Evolutionary conservation across 2,113 vertebrate species (phyloP).

Genomic region (Bostrychus sinensis): DNA sequence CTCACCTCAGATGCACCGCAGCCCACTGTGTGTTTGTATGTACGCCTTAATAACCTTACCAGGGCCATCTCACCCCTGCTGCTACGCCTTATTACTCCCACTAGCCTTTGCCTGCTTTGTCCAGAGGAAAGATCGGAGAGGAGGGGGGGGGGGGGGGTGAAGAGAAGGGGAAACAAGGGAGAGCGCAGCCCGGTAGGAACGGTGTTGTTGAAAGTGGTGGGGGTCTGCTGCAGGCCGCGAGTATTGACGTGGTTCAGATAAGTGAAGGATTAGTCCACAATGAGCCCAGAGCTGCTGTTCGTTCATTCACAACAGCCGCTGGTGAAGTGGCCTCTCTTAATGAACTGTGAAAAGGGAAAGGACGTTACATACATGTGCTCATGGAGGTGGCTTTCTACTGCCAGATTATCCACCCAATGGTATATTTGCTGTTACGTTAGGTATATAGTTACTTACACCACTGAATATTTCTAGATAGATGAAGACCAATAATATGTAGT

Average conservation of each 20-base stretch:
- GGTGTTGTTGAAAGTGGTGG: conserved; percentile 34
- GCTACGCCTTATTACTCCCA: conserved; percentile 66
- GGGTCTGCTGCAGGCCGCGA: conserved; percentile 9
- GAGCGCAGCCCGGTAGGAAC: conserved; percentile 9
- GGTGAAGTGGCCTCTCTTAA: conserved; percentile 62
- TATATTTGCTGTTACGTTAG: not conserved
- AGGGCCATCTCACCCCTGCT: conserved; percentile 58
- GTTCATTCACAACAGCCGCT: conserved; percentile 39
- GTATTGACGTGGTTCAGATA: conserved; percentile 58
- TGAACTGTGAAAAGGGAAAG: conserved; percentile 56
- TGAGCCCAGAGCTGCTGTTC: conserved; percentile 52
- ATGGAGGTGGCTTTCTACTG: conserved; percentile 1
- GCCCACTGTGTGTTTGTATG: conserved; percentile 65
- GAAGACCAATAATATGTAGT: not conserved
- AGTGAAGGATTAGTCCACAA: conserved; percentile 63
- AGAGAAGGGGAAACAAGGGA: conserved; percentile 3
- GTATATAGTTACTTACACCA: not conserved
- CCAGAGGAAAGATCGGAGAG: conserved; percentile 51
- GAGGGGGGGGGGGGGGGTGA: conserved; percentile 16
- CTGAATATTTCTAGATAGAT: not conserved
- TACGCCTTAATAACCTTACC: conserved; percentile 66
- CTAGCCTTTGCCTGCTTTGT: conserved; percentile 51
- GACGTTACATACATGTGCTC: conserved; percentile 19
- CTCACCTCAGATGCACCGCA: conserved; percentile 55
- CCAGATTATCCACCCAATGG: conserved; percentile 5